Conservation (phyloP, 2,888 invertebrate genomes). For the Gandaritis pyraliata region DNA sequence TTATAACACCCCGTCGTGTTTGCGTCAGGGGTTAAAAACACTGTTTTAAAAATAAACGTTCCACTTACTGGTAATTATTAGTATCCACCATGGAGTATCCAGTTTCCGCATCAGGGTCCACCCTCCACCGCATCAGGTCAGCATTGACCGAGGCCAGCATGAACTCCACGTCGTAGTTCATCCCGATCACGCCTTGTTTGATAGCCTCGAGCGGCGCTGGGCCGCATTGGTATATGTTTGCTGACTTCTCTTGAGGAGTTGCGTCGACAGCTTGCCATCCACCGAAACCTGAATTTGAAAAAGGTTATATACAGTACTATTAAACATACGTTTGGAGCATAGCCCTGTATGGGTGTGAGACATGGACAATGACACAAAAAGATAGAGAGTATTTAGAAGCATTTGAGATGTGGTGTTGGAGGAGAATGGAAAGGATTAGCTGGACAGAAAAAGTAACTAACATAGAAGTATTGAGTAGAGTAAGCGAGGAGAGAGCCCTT, state of each 20-base stretch:
- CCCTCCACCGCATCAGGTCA: constrained; percentile 91
- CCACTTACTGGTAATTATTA: constrained; percentile 89
- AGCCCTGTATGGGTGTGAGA: no score
- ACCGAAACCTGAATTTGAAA: constrained; percentile 85
- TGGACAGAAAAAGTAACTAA: no score
- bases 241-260: constrained; percentile 92
- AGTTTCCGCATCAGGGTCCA: constrained; percentile 85
- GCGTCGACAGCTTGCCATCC: constrained; percentile 97
- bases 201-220: constrained; percentile 92
- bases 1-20: no score
- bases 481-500: no score
- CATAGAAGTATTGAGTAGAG: no score
- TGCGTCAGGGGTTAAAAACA: no score
- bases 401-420: no score
- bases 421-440: no score
- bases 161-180: constrained; percentile 90
- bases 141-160: constrained; percentile 93
- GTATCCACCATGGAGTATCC: constrained; percentile 88
- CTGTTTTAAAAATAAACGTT: background rate
- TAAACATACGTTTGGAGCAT: no score
- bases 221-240: constrained; percentile 89
- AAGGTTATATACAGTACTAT: no score
- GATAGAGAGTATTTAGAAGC: no score
- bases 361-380: no score
- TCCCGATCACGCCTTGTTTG: constrained; percentile 89